Evolutionary conservation across 1,140 invertebrate genomes (phyloP), one percentile per base, ranked within the genome.

Genomic region (Bicyclus anynana): DNA sequence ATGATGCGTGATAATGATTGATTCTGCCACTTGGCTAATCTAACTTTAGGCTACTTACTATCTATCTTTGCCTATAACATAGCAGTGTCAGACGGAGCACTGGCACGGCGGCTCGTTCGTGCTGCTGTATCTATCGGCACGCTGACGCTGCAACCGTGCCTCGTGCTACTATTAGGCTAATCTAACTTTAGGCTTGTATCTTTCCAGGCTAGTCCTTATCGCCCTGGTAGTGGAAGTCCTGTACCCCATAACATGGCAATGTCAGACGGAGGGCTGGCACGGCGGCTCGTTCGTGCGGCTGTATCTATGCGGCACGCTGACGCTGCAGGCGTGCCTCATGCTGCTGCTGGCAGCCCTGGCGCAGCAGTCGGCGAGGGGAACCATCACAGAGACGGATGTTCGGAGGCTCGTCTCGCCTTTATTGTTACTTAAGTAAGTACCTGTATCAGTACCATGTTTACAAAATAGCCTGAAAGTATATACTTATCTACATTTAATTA

Each of bases 21-120:
- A n/a, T n/a, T n/a, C n/a, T n/a, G n/a, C n/a, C n/a, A 33, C n/a
- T 12, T 4, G 29, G 4, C 4, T 33, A 4, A 1, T 33, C 29
- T 3, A 33, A 1, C n/a, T 33, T 33, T 0, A 33, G 29, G 3
- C 16, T 40, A 40, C 5, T 17, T 16, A 16, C 3, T 21, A 61
- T 13, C 18, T 84, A 94, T 93, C 93, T 81, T 94, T 44, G 87
- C 87, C 89, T 5, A 74, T 84, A 55, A 84, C 83, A 72, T 94
- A 93, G 80, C 93, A 93, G 63, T 90, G 89, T 9, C 87, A 90
- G 69, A 93, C 91, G 35, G 93, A 91, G 85, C 91, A 90, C 18
- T 94, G 93, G 63, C 76, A 84, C 2, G 93, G 93, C 6, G 93
- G 93, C 1, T 89, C 92, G 29, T 91, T 93, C 65, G 93, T 94